A percentile compares a stretch with the other conserved stretches of the same genome.
Evolutionary conservation across 2,888 invertebrate species (phyloP).

Genomic region (Creontiades dilutus): DNA sequence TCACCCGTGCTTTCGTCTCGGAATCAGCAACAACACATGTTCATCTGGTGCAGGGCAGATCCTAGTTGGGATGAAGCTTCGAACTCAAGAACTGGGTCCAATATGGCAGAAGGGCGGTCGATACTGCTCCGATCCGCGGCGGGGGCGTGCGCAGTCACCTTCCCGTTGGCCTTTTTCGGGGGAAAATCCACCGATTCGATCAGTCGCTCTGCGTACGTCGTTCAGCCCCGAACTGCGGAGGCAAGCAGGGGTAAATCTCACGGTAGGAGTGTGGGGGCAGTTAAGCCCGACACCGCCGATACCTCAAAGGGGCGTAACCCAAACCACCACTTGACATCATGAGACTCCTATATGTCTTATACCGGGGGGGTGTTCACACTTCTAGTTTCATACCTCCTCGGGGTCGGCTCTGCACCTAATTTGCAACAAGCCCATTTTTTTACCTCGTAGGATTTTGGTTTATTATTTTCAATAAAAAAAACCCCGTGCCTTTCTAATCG

Average conservation of each 20-base stretch:
- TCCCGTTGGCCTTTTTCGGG: not conserved
- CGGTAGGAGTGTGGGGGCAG: not conserved
- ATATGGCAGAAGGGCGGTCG: conserved; percentile 51
- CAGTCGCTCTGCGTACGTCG: conserved; percentile 11
- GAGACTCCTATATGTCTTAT: too few species aligned
- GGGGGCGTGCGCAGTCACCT: conserved; percentile 39
- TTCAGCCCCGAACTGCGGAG: not conserved
- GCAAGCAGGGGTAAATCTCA: not conserved
- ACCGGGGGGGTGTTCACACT: too few species aligned
- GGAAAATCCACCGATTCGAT: conserved; percentile 10
- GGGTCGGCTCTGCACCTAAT: too few species aligned
- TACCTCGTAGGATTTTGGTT: too few species aligned
- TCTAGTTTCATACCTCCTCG: too few species aligned
- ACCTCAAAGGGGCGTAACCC: not conserved
- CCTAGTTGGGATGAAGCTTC: conserved; percentile 53
- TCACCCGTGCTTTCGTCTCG: conserved; percentile 48
- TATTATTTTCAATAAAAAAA: too few species aligned
- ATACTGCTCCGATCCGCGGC: not conserved
- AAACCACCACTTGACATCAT: too few species aligned
- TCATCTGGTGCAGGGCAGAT: conserved; percentile 36
- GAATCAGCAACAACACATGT: conserved; percentile 58
- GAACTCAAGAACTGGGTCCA: conserved; percentile 59
- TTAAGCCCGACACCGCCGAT: not conserved
- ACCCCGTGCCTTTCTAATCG: too few species aligned
- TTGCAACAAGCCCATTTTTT: too few species aligned